These are phyloP conservation scores for Entomyzon cyanotis DNA, from an alignment of 2,113 vertebrate genomes.

Conservation along the genomic window DNA sequence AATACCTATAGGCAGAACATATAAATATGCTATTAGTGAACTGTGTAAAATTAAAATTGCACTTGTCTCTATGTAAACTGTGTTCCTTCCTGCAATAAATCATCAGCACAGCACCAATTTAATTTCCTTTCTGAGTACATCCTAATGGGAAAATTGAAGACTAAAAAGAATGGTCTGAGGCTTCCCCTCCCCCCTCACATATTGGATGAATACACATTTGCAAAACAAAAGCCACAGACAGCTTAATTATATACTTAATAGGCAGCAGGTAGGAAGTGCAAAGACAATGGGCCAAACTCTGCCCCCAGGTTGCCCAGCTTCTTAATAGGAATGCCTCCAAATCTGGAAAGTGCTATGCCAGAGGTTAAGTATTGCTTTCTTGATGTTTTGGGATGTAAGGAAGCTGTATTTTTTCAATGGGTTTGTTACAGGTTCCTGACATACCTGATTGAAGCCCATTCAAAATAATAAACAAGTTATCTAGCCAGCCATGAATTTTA, in stretches of 20 bases:
- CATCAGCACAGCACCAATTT: conserved; percentile 23
- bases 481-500: not conserved
- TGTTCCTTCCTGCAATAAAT: conserved; percentile 50
- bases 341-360: not conserved
- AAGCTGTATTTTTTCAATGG: not conserved
- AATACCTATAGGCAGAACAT: conserved; percentile 32
- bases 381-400: not conserved
- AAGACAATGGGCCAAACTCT: not conserved
- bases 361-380: not conserved
- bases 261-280: not conserved
- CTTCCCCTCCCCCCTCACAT: not conserved
- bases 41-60: conserved; percentile 57
- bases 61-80: conserved; percentile 48
- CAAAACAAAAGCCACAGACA: conserved; percentile 3
- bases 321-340: not conserved
- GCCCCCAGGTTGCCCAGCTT: not conserved
- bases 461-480: not conserved
- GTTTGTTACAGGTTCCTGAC: not conserved
- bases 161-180: not conserved
- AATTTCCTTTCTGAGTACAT: conserved; percentile 47
- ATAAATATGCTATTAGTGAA: conserved; percentile 43
- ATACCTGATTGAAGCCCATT: not conserved
- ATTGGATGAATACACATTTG: conserved; percentile 4
- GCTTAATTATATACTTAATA: not conserved
- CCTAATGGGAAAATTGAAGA: conserved; percentile 46